Evolutionary conservation across 1,140 invertebrate species (phyloP).

Genomic region (Diorhabda sublineata): DNA sequence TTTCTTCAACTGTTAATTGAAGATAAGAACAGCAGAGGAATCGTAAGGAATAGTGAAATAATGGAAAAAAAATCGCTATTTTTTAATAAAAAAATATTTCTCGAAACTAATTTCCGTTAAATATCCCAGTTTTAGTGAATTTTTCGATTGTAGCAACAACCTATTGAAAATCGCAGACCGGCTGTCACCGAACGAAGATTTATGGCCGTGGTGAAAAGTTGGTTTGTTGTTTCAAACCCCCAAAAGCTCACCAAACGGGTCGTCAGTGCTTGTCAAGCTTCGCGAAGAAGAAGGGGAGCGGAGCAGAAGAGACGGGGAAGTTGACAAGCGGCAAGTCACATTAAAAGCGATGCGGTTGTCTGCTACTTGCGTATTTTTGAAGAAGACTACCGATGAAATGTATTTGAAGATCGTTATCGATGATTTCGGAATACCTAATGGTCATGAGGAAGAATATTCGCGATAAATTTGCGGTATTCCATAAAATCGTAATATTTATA

Average conservation of each 20-base stretch:
- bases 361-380: constrained; percentile 1
- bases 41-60: too few relatives aligned
- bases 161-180: constrained; percentile 25
- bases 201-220: constrained; percentile 45
- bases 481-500: not conserved
- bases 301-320: constrained; percentile 9
- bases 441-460: too few relatives aligned
- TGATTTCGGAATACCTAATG: not conserved
- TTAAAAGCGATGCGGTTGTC: constrained; percentile 22
- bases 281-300: constrained; percentile 11
- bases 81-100: too few relatives aligned
- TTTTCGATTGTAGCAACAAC: constrained; percentile 8
- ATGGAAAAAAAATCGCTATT: too few relatives aligned
- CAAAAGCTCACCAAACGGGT: constrained; percentile 39
- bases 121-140: too few relatives aligned
- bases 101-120: too few relatives aligned
- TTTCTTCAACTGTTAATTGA: too few relatives aligned
- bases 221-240: constrained; percentile 35
- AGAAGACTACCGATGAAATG: not conserved
- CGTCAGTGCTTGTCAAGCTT: constrained; percentile 16
- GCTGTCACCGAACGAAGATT: constrained; percentile 31
- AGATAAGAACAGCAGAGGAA: too few relatives aligned
- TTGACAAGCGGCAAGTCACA: constrained; percentile 30
- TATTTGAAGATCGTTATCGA: constrained; percentile 2
- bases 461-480: not conserved